These are phyloP conservation scores for Deilephila elpenor DNA, from an alignment of 2,888 invertebrate species.

Conservation along the genomic window DNA sequence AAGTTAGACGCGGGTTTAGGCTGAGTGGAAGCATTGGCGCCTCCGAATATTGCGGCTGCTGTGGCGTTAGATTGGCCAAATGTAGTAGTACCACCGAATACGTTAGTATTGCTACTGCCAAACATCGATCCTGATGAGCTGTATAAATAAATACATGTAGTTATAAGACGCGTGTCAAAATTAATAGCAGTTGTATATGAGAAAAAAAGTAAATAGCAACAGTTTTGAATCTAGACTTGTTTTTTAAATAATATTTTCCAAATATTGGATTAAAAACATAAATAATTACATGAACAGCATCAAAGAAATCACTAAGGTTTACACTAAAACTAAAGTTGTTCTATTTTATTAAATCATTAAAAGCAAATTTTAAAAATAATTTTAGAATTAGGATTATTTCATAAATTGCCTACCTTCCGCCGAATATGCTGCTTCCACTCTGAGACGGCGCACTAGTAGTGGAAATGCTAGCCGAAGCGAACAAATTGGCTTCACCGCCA, in stretches of 20 bases:
- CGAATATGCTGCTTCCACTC: slow-evolving; percentile 71
- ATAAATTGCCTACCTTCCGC: slow-evolving; percentile 59
- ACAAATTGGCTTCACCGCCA: slow-evolving; percentile 65
- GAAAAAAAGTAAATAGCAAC: no score
- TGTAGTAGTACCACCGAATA: slow-evolving; percentile 68
- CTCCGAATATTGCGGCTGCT: slow-evolving; percentile 68
- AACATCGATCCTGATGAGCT: slow-evolving; percentile 67
- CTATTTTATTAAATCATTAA: no score
- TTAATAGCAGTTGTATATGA: no score
- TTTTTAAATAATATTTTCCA: no score
- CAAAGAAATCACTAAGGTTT: no score
- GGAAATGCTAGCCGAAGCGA: slow-evolving; percentile 76
- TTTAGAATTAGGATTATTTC: no score
- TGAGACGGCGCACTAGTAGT: slow-evolving; percentile 67
- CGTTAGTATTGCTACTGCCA: slow-evolving; percentile 61
- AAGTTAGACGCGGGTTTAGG: slow-evolving; percentile 60
- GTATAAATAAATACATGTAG: slow-evolving; percentile 1
- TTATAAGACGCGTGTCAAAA: not conserved
- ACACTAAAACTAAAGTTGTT: no score
- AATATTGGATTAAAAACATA: no score
- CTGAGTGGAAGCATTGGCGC: slow-evolving; percentile 61
- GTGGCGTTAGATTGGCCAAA: slow-evolving; percentile 69
- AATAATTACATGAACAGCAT: no score
- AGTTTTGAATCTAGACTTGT: no score
- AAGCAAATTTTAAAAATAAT: no score